Evolutionary conservation across 2,888 invertebrate genomes (phyloP).

Genomic region (Polydrusus cervinus): DNA sequence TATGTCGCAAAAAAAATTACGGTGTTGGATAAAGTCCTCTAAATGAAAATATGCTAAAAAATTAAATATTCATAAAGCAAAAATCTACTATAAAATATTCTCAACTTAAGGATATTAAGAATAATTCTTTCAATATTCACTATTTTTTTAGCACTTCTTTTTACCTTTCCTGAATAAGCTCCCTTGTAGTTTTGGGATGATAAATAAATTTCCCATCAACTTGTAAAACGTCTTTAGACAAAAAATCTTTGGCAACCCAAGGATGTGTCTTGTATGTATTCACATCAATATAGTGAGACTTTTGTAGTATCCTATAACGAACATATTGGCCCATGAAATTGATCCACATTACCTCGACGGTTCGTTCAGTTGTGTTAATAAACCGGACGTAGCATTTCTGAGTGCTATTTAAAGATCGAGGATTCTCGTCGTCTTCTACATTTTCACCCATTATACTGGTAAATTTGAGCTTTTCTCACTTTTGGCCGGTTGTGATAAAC

Average conservation of each 20-base stretch:
- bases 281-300: slow-evolving; percentile 75
- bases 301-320: slow-evolving; percentile 76
- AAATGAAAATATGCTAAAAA: too few relatives aligned
- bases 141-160: background rate
- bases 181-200: slow-evolving; percentile 71
- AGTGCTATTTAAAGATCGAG: slow-evolving; percentile 69
- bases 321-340: slow-evolving; percentile 80
- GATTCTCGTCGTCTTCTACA: slow-evolving; percentile 57
- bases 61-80: too few relatives aligned
- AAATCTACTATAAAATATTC: too few relatives aligned
- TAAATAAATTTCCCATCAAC: slow-evolving; percentile 72
- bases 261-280: slow-evolving; percentile 88
- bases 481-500: background rate
- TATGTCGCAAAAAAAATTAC: too few relatives aligned
- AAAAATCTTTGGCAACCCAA: slow-evolving; percentile 86
- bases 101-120: too few relatives aligned
- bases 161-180: slow-evolving; percentile 57
- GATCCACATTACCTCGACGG: slow-evolving; percentile 82
- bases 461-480: background rate
- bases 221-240: slow-evolving; percentile 79
- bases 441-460: slow-evolving; percentile 23
- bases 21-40: too few relatives aligned
- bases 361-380: slow-evolving; percentile 75
- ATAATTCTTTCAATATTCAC: too few relatives aligned
- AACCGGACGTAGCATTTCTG: slow-evolving; percentile 75